Conservation (phyloP, 2,797 vertebrate species). For the Argya squamiceps region DNA sequence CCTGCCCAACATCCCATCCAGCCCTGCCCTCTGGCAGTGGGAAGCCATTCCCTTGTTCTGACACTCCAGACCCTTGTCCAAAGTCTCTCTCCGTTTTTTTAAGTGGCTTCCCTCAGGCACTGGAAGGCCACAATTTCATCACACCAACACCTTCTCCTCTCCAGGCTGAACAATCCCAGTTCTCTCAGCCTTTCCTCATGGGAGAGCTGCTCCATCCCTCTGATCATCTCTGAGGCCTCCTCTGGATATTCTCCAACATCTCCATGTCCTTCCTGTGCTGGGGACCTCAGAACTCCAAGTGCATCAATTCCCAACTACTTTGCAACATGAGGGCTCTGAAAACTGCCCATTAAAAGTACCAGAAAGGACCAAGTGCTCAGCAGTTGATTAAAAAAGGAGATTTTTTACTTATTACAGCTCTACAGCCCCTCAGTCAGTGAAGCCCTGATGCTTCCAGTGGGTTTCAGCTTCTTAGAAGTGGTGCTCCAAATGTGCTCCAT, state of each 20-base stretch:
- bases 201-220: not conserved
- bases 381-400: not conserved
- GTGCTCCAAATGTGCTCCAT: accelerated
- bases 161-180: not conserved
- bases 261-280: not conserved
- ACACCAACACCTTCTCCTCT: not conserved
- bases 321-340: not conserved
- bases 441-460: not conserved
- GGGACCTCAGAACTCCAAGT: not conserved
- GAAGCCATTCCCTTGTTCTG: not conserved
- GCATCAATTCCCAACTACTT: not conserved
- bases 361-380: not conserved
- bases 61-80: not conserved
- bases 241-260: not conserved
- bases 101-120: not conserved
- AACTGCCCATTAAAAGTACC: not conserved
- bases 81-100: not conserved
- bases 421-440: not conserved
- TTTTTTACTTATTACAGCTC: not conserved
- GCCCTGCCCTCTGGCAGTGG: accelerated
- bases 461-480: not conserved
- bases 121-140: accelerated
- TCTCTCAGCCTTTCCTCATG: not conserved
- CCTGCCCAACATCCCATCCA: accelerated
- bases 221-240: not conserved